Base-by-base conservation (phyloP, 2,797 vertebrate species). In the Epinephelus awoara region DNA sequence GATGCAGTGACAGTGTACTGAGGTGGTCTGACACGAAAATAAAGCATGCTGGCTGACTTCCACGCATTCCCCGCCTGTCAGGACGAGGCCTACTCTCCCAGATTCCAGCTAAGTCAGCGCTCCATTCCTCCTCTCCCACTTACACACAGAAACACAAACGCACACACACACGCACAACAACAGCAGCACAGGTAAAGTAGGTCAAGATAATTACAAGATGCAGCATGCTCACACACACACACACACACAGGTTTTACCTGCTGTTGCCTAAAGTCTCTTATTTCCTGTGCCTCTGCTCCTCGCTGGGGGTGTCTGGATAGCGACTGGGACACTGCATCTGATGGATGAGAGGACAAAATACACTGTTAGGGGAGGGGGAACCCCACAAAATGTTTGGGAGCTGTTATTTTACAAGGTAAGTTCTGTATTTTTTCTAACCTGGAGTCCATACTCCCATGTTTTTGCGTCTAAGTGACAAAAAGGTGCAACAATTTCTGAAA, bases 271-370 rank as follows among this genome's bases (percentile, higher is more conserved):
- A 80, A 87, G 85, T 76, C 46, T 80, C 62, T 82, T 93, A 92
- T 80, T 91, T 87, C 84, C 88, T 89, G 83, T 80, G 71, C 54
- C 68, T 88, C 83, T 84, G 82, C 73, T 89, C 65, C 85, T 83
- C 44, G 58, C 55, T 70, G 81, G 61, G 70, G 65, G 49, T 44
- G 62, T 84, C 64, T 61, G 84, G 67, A 52, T 74, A 84, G 73
- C 34, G 58, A 83, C 70, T 84, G 62, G 54, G 83, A 83, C 62
- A 65, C 86, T 81, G 80, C 93, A 93, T 94, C 94, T 94, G 73
- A 63, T 29, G 72, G 72, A 68, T 1, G 0, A 89, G 18, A 72
- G 67, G 50, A 81, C 46, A 76, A 23, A 75, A 49, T 23, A 62
- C 14, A 72, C 17, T 29, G 51, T 84, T 70, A 82, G 23, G 3